Percentiles rank a stretch among this genome's conserved stretches.
Conservation (phyloP, 2,113 vertebrate species). For the Otus sunia region DNA sequence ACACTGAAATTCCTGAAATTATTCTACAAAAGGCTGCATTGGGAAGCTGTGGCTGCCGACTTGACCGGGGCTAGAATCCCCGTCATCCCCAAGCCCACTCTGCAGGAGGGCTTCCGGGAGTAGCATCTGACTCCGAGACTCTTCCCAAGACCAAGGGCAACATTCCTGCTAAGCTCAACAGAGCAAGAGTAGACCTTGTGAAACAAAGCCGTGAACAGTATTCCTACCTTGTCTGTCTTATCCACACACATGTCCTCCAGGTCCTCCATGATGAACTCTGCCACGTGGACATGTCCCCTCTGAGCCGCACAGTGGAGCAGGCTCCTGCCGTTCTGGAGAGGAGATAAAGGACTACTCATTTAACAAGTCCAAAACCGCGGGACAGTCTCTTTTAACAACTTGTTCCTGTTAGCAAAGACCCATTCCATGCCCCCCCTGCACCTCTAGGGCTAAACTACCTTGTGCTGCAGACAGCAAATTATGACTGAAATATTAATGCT, state of each 20-base stretch:
- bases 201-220: neutral
- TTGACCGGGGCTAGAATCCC: neutral
- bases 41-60: neutral
- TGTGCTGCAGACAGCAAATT: neutral
- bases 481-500: neutral
- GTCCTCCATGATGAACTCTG: constrained; percentile 85
- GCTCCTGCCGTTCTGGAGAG: constrained; percentile 79
- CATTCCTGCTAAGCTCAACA: neutral
- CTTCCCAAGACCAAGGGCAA: neutral
- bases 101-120: neutral
- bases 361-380: neutral
- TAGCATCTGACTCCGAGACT: neutral
- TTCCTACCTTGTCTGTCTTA: constrained; percentile 79
- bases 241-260: constrained; percentile 84
- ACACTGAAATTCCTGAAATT: neutral
- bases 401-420: neutral
- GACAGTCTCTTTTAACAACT: neutral
- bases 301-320: constrained; percentile 87
- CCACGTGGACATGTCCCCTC: constrained; percentile 79
- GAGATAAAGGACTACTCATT: neutral
- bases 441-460: neutral
- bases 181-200: neutral
- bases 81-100: neutral
- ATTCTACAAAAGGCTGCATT: neutral
- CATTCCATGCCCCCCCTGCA: neutral